Evolutionary conservation across 2,797 vertebrate species (phyloP).

Genomic region (Gila robusta): DNA sequence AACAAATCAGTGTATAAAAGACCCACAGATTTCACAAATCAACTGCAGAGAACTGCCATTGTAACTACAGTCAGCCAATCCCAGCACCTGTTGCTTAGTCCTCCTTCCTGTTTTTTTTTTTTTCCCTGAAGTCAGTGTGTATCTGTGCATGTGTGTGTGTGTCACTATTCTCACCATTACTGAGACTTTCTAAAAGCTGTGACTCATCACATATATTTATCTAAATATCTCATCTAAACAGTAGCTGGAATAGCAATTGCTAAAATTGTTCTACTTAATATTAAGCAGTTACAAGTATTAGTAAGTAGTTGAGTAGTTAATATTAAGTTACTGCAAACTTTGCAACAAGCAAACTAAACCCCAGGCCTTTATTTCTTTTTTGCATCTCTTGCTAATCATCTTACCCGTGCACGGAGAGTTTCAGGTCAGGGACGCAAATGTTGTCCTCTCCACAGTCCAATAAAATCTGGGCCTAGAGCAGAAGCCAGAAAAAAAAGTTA

Average conservation of each 20-base stretch:
- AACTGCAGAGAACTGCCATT: constrained; percentile 63
- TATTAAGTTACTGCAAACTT: not conserved
- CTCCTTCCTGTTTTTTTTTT: constrained; percentile 66
- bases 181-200: constrained; percentile 5
- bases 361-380: not conserved
- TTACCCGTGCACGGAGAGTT: constrained; percentile 88
- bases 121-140: not conserved
- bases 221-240: not conserved
- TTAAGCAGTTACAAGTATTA: no score
- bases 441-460: constrained; percentile 95
- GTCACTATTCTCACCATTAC: constrained; percentile 21
- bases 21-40: constrained; percentile 73
- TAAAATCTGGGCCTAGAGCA: constrained; percentile 88
- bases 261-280: no score
- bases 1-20: constrained; percentile 41
- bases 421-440: constrained; percentile 93
- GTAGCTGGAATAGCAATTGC: constrained; percentile 1
- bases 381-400: constrained; percentile 60
- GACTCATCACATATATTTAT: constrained; percentile 32
- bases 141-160: constrained; percentile 15
- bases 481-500: constrained; percentile 14
- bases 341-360: not conserved
- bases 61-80: constrained; percentile 44
- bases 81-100: constrained; percentile 66
- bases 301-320: no score